These are phyloP conservation scores for Arctopsyche grandis DNA, from an alignment of 1,140 invertebrate genomes.

Conservation along the genomic window DNA sequence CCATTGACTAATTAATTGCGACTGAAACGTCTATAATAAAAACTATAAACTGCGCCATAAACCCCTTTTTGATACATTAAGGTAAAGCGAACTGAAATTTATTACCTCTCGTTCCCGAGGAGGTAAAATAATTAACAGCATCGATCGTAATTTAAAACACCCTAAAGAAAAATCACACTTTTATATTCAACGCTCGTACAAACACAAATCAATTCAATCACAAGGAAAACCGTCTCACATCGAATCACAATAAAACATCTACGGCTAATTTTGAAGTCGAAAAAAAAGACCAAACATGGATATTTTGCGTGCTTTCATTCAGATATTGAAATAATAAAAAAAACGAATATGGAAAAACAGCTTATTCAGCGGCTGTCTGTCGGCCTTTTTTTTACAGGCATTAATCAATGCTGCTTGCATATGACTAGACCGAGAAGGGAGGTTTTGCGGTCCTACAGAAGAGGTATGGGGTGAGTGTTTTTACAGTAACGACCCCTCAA, in stretches of 20 bases:
- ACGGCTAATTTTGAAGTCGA: too few relatives aligned
- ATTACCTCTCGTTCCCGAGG: not conserved
- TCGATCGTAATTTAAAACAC: not conserved
- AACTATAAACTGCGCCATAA: constrained; percentile 1
- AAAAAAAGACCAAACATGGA: not conserved
- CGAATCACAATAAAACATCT: too few relatives aligned
- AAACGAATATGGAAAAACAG: constrained; percentile 4
- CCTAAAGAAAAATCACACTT: too few relatives aligned
- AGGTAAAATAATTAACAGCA: constrained; percentile 14
- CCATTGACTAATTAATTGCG: not conserved
- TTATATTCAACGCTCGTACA: too few relatives aligned
- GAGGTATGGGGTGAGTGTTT: not conserved
- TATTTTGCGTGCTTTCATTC: not conserved
- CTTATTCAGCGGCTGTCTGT: constrained; percentile 27
- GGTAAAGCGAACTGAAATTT: constrained; percentile 7
- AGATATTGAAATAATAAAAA: not conserved
- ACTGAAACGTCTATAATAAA: not conserved
- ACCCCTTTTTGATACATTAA: constrained; percentile 3
- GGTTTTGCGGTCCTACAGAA: not conserved
- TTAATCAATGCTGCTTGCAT: constrained; percentile 41
- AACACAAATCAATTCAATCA: too few relatives aligned
- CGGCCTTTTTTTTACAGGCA: constrained; percentile 30
- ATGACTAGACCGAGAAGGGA: constrained; percentile 11
- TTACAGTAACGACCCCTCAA: not conserved
- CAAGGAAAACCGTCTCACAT: too few relatives aligned